These are phyloP conservation scores for Xestia xanthographa DNA, from an alignment of 2,888 invertebrate species.

Conservation along the genomic window DNA sequence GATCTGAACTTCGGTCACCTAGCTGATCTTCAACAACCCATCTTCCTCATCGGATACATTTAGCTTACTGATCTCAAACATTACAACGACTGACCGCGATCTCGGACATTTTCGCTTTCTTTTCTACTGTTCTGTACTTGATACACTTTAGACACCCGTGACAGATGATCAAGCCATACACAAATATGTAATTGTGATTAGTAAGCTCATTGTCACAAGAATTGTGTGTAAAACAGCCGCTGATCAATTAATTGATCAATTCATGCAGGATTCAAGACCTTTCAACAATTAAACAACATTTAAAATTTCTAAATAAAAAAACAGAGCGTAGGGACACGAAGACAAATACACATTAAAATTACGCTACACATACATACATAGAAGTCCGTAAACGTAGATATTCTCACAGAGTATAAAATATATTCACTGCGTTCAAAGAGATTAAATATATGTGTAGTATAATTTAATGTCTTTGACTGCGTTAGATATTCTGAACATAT, in stretches of 20 bases:
- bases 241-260: slow-evolving; percentile 61
- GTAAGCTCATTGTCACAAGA: slow-evolving; percentile 62
- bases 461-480: no score
- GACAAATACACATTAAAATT: slow-evolving; percentile 72
- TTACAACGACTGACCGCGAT: slow-evolving; percentile 65
- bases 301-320: slow-evolving; percentile 68
- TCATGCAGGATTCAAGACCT: slow-evolving; percentile 55
- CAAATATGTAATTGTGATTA: slow-evolving; percentile 59
- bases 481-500: background rate
- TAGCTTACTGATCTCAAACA: slow-evolving; percentile 63
- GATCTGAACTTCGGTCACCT: slow-evolving; percentile 59
- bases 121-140: slow-evolving; percentile 47
- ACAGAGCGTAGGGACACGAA: slow-evolving; percentile 76
- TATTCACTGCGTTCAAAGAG: no score
- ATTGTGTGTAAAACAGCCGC: slow-evolving; percentile 48
- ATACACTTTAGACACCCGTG: slow-evolving; percentile 64
- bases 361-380: slow-evolving; percentile 58
- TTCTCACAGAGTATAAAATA: no score
- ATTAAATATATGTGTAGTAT: no score
- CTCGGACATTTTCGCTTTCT: slow-evolving; percentile 70
- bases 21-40: slow-evolving; percentile 69
- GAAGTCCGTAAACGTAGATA: slow-evolving; percentile 37
- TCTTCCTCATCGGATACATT: slow-evolving; percentile 63
- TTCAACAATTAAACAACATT: slow-evolving; percentile 54
- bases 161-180: slow-evolving; percentile 72